Conservation (phyloP, 2,113 vertebrate species). For the Protobothrops flavoviridis region DNA sequence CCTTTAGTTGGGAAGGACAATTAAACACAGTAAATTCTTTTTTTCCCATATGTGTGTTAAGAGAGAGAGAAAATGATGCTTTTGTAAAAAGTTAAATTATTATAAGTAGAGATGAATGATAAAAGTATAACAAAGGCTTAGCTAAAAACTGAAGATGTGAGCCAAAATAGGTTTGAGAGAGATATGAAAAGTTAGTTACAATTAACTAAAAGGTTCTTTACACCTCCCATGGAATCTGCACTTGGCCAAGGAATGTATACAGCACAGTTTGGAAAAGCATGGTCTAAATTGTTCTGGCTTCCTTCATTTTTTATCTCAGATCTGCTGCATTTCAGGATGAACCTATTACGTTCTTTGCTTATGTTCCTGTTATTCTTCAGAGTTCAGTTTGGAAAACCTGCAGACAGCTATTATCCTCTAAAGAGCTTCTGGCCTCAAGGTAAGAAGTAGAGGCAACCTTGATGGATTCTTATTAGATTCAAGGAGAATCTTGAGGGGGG, state of each 20-base stretch:
- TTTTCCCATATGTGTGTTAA: background rate
- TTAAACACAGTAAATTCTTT: background rate
- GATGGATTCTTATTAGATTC: background rate
- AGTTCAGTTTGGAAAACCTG: conserved; percentile 40
- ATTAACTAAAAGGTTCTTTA: background rate
- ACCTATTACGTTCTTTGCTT: conserved; percentile 28
- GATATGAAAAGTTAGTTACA: background rate
- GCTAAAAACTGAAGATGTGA: background rate
- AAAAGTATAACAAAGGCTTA: background rate
- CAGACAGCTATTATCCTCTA: conserved; percentile 17
- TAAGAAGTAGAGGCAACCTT: conserved; percentile 23
- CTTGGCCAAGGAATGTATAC: background rate
- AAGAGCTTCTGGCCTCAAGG: conserved; percentile 53
- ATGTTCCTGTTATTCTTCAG: conserved; percentile 59
- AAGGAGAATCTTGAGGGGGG: background rate
- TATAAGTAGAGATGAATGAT: background rate
- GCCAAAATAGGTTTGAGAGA: background rate
- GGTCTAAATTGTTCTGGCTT: background rate
- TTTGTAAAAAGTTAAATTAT: background rate
- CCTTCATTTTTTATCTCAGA: conserved; percentile 6
- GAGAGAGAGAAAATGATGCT: background rate
- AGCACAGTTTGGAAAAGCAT: background rate
- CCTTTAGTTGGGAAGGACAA: background rate
- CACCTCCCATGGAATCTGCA: background rate
- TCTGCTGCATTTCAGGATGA: conserved; percentile 49